Evolutionary conservation across 2,888 invertebrate species (phyloP), one percentile per base, ranked within the genome.

Genomic region (Euzetes globulus): DNA sequence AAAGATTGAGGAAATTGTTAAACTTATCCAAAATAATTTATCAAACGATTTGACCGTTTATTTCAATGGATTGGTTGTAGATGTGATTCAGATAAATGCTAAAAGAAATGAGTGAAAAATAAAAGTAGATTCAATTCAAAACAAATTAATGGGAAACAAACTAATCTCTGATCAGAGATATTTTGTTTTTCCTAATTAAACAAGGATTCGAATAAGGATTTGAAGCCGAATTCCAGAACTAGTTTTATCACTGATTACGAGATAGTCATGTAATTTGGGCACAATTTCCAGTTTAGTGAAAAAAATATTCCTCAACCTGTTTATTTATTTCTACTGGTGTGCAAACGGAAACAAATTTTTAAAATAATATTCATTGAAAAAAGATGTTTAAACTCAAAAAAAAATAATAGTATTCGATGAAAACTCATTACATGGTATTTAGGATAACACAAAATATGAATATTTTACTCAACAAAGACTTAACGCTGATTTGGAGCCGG

Each of bases 181-280:
- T 65, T 70, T 70, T 65, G 41, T 41, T 47, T 70, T 70, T 70
- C 41, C 25, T 45, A 70, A 70, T 45, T 45, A 70, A 70, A 45
- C 25, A 15, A 22, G 47, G 70, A 70, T 70, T 70, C 45, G 17
- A 70, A 70, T 47, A 17, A 70, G 70, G 68, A 68, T 45, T 68
- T 60, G 13, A 22, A 70, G 22, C 17, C n/a, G 17, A 70, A 22
- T 70, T 15, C 19, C 22, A 47, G 15, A 70, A 70, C 70, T 19
- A 47, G 70, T 70, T 70, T 70, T 25, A 70, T 17, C 37, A 11
- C 63, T 17, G 17, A 65, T 19, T 17, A 65, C 11, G 7, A 37
- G 37, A 65, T 37, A 37, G 63, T 65, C 17, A 1, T 65, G 70
- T 70, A 47, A 47, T 70, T 45, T 47, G 47, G 47, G 45, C 27